Base-by-base conservation (phyloP, 2,888 invertebrate genomes). In the Chironomus riparius region DNA sequence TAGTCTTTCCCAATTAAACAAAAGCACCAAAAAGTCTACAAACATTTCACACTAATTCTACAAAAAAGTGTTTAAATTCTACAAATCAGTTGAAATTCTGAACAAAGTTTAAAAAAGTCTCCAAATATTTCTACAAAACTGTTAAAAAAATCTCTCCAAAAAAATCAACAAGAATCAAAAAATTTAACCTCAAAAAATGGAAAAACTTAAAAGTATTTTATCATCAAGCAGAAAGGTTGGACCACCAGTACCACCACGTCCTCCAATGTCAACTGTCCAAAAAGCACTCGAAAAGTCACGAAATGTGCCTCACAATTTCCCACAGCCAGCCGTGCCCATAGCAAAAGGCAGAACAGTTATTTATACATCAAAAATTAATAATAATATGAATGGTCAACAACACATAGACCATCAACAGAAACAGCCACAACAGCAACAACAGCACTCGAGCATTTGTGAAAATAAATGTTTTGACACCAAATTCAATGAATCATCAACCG, bases 191-290 rank as follows among this genome's bases (percentile, higher is more conserved):
- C 21, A 70, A 70, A 18, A 70, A 38, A 76, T 76, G 76, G 76
- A 76, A n/a, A 76, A 76, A 61, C n/a, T 69, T 2, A 48, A 21
- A 50, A 76, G 69, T 22, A 68, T 76, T 28, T 76, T 76, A 56
- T 24, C 48, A 4, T 47, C 56, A 7, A 68, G 56, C 15, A 87
- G 86, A 79, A 88, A 87, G 82, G 84, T 87, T 79, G 88, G 87
- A 78, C 93, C 93, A 79, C 93, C 93, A 80, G 92, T 93, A 79
- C 93, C 93, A 77, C 93, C 93, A 79, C 87, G 93, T 80, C 93
- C 93, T 77, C 91, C 90, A 83, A 88, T 90, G 81, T 89, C 88
- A 80, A 86, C 90, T 81, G 89, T 91, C 76, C 90, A 90, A 76
- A 91, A 90, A 84, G 90, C 91, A 76, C 85, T 92, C 78, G 90